These are phyloP conservation scores for Galemys pyrenaicus DNA, from an alignment of 2,113 vertebrate genomes.

Conservation along the genomic window DNA sequence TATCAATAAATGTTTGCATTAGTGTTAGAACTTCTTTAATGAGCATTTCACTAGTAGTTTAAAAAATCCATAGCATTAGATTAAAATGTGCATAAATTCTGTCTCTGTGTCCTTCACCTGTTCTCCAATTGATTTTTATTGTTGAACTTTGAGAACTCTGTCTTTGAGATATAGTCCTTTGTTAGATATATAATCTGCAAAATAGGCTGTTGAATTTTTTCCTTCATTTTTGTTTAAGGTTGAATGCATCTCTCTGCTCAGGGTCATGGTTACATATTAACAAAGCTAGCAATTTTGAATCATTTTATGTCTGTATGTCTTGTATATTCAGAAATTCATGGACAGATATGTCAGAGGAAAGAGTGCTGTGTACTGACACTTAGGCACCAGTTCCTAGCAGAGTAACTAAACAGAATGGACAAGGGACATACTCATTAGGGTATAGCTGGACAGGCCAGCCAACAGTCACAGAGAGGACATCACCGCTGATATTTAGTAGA, in stretches of 20 bases:
- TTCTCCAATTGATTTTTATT: not conserved
- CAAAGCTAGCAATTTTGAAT: not conserved
- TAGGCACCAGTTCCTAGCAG: not conserved
- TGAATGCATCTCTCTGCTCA: not conserved
- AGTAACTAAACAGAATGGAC: not conserved
- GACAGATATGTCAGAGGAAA: not conserved
- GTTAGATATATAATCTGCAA: not conserved
- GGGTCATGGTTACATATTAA: not conserved
- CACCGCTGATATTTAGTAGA: not conserved
- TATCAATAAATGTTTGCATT: not conserved
- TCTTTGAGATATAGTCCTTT: not conserved
- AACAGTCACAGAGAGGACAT: not conserved
- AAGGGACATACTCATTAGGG: not conserved
- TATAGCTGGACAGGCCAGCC: not conserved
- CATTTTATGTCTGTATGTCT: not conserved
- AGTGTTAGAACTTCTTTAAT: not conserved
- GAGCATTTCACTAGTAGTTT: not conserved
- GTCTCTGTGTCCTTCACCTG: not conserved
- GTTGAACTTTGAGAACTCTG: not conserved
- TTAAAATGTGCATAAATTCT: not conserved
- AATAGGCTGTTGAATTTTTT: not conserved
- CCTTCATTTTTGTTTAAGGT: not conserved
- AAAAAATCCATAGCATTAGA: not conserved
- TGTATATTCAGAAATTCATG: not conserved
- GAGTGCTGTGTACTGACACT: not conserved